Conservation (phyloP, 2,797 vertebrate genomes). For the Thunnus albacares region DNA sequence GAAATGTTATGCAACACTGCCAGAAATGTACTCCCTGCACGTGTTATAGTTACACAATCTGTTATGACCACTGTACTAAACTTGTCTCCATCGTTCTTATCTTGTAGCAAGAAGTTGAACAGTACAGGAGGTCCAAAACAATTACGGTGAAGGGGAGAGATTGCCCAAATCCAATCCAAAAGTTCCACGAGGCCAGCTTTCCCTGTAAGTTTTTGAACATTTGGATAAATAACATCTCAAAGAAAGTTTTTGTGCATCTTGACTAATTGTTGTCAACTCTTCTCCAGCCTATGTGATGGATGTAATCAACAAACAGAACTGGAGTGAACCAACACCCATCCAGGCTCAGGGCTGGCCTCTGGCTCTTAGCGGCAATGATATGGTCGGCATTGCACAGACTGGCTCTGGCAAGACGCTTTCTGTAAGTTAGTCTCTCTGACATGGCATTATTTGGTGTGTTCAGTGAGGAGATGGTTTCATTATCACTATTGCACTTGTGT, state of each 20-base stretch:
- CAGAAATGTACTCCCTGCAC: conserved; percentile 28
- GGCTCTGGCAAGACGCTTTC: conserved; percentile 98
- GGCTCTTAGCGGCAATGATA: conserved; percentile 95
- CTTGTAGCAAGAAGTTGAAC: conserved; percentile 95
- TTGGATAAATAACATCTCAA: accelerated
- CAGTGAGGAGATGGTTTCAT: not conserved
- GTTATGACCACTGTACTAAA: not conserved
- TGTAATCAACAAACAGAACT: conserved; percentile 94
- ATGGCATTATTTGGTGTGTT: accelerated
- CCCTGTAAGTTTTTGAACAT: conserved; percentile 88
- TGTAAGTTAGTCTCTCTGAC: conserved; percentile 84
- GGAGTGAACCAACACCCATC: conserved; percentile 97
- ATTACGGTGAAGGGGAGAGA: conserved; percentile 94
- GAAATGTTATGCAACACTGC: conserved; percentile 42
- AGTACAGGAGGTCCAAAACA: conserved; percentile 92
- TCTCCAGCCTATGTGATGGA: conserved; percentile 95
- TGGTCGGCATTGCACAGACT: conserved; percentile 99
- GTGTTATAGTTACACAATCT: conserved; percentile 53
- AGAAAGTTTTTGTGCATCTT: accelerated
- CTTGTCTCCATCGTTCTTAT: not conserved
- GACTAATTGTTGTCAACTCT: not conserved
- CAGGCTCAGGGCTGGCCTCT: conserved; percentile 98
- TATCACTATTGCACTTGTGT: not conserved
- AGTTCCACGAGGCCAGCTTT: conserved; percentile 95
- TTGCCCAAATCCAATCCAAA: conserved; percentile 93